A percentile compares a stretch with the other conserved stretches of the same genome.
phyloP scores from a whole-genome alignment of 2,888 invertebrate species.

The Eupithecia subumbrata region DNA sequence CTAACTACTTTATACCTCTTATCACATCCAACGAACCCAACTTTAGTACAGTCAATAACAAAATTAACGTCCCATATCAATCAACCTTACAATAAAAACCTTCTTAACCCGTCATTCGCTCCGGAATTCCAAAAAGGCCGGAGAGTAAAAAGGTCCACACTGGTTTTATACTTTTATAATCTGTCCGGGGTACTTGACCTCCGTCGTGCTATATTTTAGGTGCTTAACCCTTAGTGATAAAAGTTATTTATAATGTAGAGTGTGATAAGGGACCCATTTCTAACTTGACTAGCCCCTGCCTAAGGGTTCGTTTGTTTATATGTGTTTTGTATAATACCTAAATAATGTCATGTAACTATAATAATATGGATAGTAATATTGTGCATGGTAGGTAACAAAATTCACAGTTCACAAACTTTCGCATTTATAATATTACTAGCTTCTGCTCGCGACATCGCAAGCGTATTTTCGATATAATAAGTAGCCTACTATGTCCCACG shows the following conservation, averaged over 20 bases:
- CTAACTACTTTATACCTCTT: background rate
- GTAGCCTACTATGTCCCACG: too few species aligned
- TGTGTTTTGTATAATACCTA: background rate
- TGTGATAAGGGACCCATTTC: conserved; percentile 39
- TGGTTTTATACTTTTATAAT: conserved; percentile 32
- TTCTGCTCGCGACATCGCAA: too few species aligned
- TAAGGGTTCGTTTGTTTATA: background rate
- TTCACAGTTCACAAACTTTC: too few species aligned
- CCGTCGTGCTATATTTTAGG: conserved; percentile 39
- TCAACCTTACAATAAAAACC: conserved; percentile 3
- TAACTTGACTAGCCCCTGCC: conserved; percentile 16
- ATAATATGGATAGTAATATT: too few species aligned
- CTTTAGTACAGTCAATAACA: conserved; percentile 3
- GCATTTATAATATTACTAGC: too few species aligned
- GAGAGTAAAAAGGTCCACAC: conserved; percentile 21
- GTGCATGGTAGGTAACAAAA: too few species aligned
- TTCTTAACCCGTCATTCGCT: conserved; percentile 6
- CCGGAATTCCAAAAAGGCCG: conserved; percentile 24
- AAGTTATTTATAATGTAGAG: conserved; percentile 43
- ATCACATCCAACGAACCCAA: background rate
- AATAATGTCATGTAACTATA: too few species aligned
- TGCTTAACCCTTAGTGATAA: conserved; percentile 41
- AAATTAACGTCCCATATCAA: conserved; percentile 7
- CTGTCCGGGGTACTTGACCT: conserved; percentile 40
- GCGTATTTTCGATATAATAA: too few species aligned